These are phyloP conservation scores for Acanthosepion esculentum DNA, from an alignment of 2,888 invertebrate species.

Conservation along the genomic window DNA sequence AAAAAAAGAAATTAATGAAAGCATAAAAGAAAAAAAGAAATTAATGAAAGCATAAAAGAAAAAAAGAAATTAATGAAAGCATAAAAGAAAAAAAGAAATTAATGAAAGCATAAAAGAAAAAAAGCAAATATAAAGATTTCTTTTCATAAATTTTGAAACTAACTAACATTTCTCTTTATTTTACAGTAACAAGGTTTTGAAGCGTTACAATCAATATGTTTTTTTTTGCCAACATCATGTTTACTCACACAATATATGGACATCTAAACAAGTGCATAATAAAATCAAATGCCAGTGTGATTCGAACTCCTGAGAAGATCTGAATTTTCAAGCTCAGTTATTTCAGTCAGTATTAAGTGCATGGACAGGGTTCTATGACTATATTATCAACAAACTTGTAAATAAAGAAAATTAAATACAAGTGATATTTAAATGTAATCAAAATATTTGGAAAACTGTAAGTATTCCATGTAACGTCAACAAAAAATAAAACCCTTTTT, in stretches of 20 bases:
- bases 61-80: neutral
- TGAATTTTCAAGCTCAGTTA: neutral
- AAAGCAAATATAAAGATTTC: neutral
- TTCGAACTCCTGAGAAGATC: neutral
- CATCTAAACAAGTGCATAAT: neutral
- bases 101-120: neutral
- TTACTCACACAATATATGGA: neutral
- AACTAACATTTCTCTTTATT: neutral
- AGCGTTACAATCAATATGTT: neutral
- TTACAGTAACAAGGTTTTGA: constrained; percentile 1
- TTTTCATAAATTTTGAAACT: neutral
- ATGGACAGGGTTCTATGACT: neutral
- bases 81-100: neutral
- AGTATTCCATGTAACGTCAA: neutral
- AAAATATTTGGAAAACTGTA: neutral
- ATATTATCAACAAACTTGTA: neutral
- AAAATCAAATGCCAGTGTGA: too few relatives aligned
- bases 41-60: neutral
- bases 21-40: neutral
- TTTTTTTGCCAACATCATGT: neutral
- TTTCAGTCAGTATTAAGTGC: neutral
- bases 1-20: neutral
- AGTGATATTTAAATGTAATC: neutral
- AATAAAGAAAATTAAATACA: neutral
- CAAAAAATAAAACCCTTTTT: neutral